A percentile compares a stretch with the other conserved stretches of the same genome.
These are phyloP conservation scores for Bovichtus diacanthus DNA, from an alignment of 2,797 vertebrate species.

Conservation along the genomic window DNA sequence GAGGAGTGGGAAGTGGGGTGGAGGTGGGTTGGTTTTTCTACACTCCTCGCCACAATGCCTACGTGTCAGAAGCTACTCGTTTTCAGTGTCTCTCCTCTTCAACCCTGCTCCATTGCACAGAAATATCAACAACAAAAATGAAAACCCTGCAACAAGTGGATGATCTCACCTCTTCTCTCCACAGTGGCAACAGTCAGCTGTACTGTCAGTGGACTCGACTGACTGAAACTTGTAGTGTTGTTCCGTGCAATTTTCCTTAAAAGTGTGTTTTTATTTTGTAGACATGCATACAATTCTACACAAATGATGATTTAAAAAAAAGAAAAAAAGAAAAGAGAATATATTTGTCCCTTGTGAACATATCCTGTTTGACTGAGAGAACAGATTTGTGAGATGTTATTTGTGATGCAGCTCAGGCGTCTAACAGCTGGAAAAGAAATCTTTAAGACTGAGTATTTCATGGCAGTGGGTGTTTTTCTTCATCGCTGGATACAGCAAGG, in stretches of 20 bases:
- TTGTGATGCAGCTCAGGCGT: constrained; percentile 71
- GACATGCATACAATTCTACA: constrained; percentile 79
- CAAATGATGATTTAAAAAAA: constrained; percentile 66
- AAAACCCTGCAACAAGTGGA: constrained; percentile 68
- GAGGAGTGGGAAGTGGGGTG: constrained; percentile 49
- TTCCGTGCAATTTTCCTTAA: constrained; percentile 77
- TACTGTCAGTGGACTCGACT: constrained; percentile 57
- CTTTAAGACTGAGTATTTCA: constrained; percentile 60
- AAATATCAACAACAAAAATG: constrained; percentile 62
- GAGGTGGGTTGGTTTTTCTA: constrained; percentile 34
- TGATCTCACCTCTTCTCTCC: constrained; percentile 68
- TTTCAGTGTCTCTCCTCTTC: constrained; percentile 73
- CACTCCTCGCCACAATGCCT: constrained; percentile 52
- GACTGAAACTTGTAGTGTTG: constrained; percentile 75
- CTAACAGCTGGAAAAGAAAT: constrained; percentile 59
- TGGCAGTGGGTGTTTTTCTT: constrained; percentile 68
- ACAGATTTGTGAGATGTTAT: constrained; percentile 64
- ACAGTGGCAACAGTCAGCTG: constrained; percentile 55
- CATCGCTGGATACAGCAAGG: constrained; percentile 60
- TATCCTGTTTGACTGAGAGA: constrained; percentile 75
- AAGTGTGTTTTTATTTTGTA: constrained; percentile 81
- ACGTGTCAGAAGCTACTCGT: constrained; percentile 67
- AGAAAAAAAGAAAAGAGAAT: constrained; percentile 48
- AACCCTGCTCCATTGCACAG: constrained; percentile 74
- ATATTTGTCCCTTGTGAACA: constrained; percentile 82